phyloP scores from a whole-genome alignment of 2,113 vertebrate species.

The Microtus richardsoni region DNA sequence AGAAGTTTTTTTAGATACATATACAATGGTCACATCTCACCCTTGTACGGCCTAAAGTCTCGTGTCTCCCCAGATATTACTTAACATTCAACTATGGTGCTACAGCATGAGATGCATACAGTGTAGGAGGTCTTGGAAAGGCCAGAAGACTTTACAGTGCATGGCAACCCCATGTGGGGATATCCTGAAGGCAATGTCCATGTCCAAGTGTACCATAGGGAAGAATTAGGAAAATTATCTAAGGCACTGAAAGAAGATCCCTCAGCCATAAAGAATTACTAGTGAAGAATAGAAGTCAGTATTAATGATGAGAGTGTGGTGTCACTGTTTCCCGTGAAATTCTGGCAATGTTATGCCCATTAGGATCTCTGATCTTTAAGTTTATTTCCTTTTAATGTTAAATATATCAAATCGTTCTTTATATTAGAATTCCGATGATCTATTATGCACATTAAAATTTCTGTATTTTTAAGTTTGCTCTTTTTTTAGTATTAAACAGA shows the following conservation, averaged over 20 bases:
- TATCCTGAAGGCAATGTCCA: background rate
- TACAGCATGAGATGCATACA: background rate
- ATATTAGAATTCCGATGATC: background rate
- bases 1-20: background rate
- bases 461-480: background rate
- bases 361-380: background rate
- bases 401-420: background rate
- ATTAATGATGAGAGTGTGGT: rapidly evolving
- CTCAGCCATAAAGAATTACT: background rate
- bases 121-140: background rate
- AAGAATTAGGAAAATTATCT: background rate
- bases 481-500: background rate
- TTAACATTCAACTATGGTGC: background rate
- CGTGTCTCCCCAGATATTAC: background rate
- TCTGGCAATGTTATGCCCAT: background rate
- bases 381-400: background rate
- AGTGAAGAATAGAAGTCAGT: background rate
- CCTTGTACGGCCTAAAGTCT: background rate
- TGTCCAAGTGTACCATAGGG: background rate
- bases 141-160: background rate
- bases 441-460: background rate
- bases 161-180: background rate
- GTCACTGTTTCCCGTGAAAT: background rate
- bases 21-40: rapidly evolving
- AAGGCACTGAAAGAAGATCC: background rate